phyloP scores from a whole-genome alignment of 2,888 invertebrate species.

The Cantharis nigra region DNA sequence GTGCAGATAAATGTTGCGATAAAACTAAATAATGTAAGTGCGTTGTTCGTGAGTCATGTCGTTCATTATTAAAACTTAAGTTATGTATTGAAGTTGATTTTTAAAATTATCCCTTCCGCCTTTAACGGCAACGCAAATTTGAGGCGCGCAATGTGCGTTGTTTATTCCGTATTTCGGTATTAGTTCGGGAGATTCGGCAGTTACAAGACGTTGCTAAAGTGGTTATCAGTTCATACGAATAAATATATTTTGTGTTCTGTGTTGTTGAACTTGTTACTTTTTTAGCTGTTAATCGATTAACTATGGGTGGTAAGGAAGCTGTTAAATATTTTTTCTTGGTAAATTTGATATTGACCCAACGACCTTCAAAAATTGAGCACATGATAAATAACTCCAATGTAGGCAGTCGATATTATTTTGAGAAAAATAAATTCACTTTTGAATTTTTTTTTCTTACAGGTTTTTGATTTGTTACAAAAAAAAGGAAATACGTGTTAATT shows the following conservation, averaged over 20 bases:
- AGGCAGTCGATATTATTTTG: too few species aligned
- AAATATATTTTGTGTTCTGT: background rate
- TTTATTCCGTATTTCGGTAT: background rate
- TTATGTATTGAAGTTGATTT: background rate
- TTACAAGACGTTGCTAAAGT: background rate
- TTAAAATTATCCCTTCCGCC: background rate
- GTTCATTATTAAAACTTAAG: too few species aligned
- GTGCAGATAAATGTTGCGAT: too few species aligned
- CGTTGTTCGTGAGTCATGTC: too few species aligned
- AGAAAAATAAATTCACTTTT: background rate
- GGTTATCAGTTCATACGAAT: background rate
- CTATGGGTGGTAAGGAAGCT: background rate
- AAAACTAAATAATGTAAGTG: too few species aligned
- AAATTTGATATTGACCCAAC: background rate
- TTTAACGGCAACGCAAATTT: background rate
- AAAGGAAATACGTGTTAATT: background rate
- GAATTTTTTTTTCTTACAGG: background rate
- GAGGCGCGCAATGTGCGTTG: background rate
- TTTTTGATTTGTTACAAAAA: background rate
- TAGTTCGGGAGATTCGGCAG: background rate
- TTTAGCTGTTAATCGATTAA: background rate
- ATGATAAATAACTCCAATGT: background rate
- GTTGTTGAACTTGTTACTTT: background rate
- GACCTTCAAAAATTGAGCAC: background rate
- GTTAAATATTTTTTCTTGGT: background rate